Conservation (phyloP, 2,113 vertebrate species). For the Otocyon megalotis region DNA sequence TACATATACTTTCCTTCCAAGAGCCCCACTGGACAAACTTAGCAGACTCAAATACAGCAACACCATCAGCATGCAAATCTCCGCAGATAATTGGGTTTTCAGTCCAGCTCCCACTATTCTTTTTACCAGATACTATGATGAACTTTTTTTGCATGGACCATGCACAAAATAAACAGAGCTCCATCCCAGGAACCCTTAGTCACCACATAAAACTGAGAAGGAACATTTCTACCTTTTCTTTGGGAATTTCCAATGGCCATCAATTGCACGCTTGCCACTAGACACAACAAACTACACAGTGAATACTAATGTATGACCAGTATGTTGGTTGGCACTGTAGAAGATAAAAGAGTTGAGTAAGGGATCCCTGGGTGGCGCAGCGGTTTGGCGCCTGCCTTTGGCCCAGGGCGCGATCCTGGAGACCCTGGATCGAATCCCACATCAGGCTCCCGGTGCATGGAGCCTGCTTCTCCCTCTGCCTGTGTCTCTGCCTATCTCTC, state of each 20-base stretch:
- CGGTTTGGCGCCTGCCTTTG: too few species aligned
- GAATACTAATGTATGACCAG: background rate
- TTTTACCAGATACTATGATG: background rate
- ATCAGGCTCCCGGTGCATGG: too few species aligned
- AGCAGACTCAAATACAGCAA: background rate
- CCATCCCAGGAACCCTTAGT: background rate
- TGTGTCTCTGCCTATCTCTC: too few species aligned
- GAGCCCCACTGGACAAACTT: background rate
- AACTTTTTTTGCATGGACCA: background rate
- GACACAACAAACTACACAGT: background rate
- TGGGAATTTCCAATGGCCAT: background rate
- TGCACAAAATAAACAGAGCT: slow-evolving; percentile 8
- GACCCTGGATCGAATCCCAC: too few species aligned
- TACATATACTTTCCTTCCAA: background rate
- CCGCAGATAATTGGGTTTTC: background rate
- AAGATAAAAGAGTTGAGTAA: background rate
- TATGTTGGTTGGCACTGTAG: background rate
- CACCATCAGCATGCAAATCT: background rate
- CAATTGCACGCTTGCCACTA: background rate
- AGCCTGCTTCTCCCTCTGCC: too few species aligned
- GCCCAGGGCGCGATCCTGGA: too few species aligned
- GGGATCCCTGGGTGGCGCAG: too few species aligned
- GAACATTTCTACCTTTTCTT: background rate
- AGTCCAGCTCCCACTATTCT: background rate
- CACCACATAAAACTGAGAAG: background rate